Conservation (phyloP, 2,888 invertebrate genomes). For the Drosophila picticornis region DNA sequence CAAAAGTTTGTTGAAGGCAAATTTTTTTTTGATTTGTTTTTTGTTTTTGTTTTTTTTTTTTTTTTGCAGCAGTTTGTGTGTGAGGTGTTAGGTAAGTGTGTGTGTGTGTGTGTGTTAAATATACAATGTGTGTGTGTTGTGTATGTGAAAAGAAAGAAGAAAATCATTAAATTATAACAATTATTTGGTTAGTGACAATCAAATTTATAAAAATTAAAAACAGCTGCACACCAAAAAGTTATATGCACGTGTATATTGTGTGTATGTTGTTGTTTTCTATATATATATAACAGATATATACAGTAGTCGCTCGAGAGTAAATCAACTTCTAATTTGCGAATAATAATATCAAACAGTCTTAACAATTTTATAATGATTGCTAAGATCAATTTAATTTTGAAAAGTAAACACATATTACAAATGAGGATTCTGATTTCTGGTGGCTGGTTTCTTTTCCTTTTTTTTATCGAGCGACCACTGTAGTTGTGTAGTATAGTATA, state of each 20-base stretch:
- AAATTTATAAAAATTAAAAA: constrained; percentile 8
- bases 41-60: constrained; percentile 4
- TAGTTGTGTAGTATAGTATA: background rate
- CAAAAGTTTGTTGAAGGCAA: constrained; percentile 37
- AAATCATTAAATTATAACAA: constrained; percentile 63
- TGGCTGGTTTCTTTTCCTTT: background rate
- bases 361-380: background rate
- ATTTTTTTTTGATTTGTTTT: background rate
- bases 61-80: constrained; percentile 43
- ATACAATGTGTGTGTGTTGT: constrained; percentile 37
- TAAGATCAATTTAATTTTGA: background rate
- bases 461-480: constrained; percentile 1
- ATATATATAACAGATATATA: constrained; percentile 5
- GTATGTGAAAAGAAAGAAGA: constrained; percentile 68
- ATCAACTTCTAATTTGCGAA: background rate
- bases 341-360: background rate
- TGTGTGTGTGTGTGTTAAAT: constrained; percentile 23
- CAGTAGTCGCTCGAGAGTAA: background rate
- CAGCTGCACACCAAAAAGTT: constrained; percentile 24
- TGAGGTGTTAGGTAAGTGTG: constrained; percentile 30
- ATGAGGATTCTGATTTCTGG: background rate
- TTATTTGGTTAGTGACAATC: constrained; percentile 65
- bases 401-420: background rate
- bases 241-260: constrained; percentile 2
- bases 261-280: constrained; percentile 8